A percentile compares a stretch with the other conserved stretches of the same genome.
phyloP scores from a whole-genome alignment of 2,797 vertebrate genomes.

The Sebastes vulpes region DNA sequence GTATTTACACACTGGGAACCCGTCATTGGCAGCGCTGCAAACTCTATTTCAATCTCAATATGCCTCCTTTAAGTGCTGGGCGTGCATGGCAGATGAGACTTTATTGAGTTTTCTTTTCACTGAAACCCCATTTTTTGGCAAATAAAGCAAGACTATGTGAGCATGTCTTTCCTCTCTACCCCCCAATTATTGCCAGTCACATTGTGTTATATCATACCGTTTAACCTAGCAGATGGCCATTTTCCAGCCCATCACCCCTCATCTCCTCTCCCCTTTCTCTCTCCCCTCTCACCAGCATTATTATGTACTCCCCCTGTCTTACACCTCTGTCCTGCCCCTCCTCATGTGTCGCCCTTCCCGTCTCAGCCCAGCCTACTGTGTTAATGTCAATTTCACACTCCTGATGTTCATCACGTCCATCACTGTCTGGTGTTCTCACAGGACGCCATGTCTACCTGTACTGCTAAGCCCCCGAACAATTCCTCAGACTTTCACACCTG shows the following conservation, averaged over 20 bases:
- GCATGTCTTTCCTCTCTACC: slow-evolving; percentile 40
- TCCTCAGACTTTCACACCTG: slow-evolving; percentile 12
- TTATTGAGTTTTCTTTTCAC: slow-evolving; percentile 41
- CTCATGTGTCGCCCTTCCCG: slow-evolving; percentile 37
- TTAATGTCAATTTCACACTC: slow-evolving; percentile 78
- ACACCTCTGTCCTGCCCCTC: slow-evolving; percentile 64
- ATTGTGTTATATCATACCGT: slow-evolving; percentile 67
- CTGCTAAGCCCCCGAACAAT: slow-evolving; percentile 51
- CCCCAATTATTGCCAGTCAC: slow-evolving; percentile 63
- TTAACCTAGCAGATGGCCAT: slow-evolving; percentile 79
- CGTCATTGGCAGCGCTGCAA: slow-evolving; percentile 70
- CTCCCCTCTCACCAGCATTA: slow-evolving; percentile 55
- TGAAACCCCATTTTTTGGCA: slow-evolving; percentile 29
- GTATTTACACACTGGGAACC: slow-evolving; percentile 57
- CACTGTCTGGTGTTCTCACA: slow-evolving; percentile 40
- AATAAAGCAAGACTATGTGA: slow-evolving; percentile 29
- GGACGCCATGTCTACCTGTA: slow-evolving; percentile 39
- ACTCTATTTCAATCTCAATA: slow-evolving; percentile 64
- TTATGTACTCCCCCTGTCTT: slow-evolving; percentile 77
- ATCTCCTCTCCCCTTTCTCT: slow-evolving; percentile 61
- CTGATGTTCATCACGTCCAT: slow-evolving; percentile 60
- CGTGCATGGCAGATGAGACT: slow-evolving; percentile 45
- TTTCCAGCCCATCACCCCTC: slow-evolving; percentile 77
- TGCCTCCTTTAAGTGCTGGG: slow-evolving; percentile 30
- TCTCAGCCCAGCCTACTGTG: slow-evolving; percentile 26